Percentiles rank a stretch among this genome's conserved stretches.
phyloP scores from a whole-genome alignment of 2,888 invertebrate genomes.

The Eristalis tenax region DNA sequence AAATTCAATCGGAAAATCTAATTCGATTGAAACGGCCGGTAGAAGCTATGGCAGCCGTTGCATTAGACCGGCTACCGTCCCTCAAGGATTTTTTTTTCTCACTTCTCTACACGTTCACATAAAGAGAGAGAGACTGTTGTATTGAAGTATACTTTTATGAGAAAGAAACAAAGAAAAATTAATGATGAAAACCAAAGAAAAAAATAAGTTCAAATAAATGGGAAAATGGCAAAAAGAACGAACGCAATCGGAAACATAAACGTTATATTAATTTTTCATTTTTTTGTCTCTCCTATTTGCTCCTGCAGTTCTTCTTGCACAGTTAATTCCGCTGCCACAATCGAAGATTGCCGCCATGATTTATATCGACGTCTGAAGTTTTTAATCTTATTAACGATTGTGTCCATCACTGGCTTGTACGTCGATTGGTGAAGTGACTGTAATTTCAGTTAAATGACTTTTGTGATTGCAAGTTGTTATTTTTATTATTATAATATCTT shows the following conservation, averaged over 20 bases:
- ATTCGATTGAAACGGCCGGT: slow-evolving; percentile 76
- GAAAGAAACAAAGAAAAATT: slow-evolving; percentile 74
- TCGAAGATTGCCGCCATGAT: slow-evolving; percentile 39
- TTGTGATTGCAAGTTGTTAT: not conserved
- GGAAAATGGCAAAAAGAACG: slow-evolving; percentile 58
- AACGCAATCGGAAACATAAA: slow-evolving; percentile 49
- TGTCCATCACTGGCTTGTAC: not conserved
- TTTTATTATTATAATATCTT: not conserved
- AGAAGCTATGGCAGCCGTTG: slow-evolving; percentile 57
- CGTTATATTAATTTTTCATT: slow-evolving; percentile 53
- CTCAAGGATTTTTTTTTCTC: slow-evolving; percentile 47
- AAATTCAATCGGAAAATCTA: slow-evolving; percentile 81
- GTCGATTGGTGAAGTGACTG: not conserved
- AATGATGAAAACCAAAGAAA: slow-evolving; percentile 65
- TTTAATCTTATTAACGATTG: slow-evolving; percentile 41
- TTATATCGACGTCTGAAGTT: slow-evolving; percentile 32
- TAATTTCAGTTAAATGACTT: slow-evolving; percentile 1
- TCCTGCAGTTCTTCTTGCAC: slow-evolving; percentile 37
- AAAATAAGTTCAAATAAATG: slow-evolving; percentile 67
- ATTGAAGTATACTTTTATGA: slow-evolving; percentile 65
- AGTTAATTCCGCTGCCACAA: slow-evolving; percentile 54
- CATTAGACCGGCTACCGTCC: slow-evolving; percentile 65
- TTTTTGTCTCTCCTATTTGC: slow-evolving; percentile 39
- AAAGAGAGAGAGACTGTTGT: slow-evolving; percentile 52
- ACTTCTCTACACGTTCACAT: slow-evolving; percentile 41